Base-by-base conservation (phyloP, 2,888 invertebrate genomes). In the Lasioglossum pauxillum region DNA sequence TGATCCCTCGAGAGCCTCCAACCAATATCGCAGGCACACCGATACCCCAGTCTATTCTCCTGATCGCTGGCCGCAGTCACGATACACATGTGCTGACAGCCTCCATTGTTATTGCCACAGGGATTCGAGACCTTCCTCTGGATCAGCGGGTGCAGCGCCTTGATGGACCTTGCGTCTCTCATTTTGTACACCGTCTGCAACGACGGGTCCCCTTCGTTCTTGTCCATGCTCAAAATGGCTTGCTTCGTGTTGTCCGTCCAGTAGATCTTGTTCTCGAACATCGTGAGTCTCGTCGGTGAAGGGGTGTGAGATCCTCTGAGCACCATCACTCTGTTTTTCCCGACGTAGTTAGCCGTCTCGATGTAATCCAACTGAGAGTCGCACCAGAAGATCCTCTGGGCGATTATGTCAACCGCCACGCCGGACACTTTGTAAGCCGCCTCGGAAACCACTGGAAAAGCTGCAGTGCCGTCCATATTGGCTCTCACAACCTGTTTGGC, bases 351-450 rank as follows among this genome's bases (percentile, higher is more conserved):
- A 0, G 99, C 98, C 0, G 99, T 98, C 94, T 99, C 99, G 88
- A 99, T 98, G 94, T 99, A 98, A 95, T 99, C 99, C 79, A 99
- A 95, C 23, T 99, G 96, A 0, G 98, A 98, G 95, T 99, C 99
- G 93, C 99, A 99, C 99, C 99, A 99, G 95, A 98, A 99, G 12
- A 99, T 97, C 76, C 99, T 96, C 92, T 98, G 97, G 0, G 98
- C 97, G 41, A 98, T 97, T n/a, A 98, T 97, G 95, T 99, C 99
- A 0, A 99, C 97, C 0, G 99, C 97, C 16, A 99, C 97, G 5
- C 99, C 99, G 1, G 98, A 98, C 0, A 99, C 99, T 95, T 98
- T 98, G 95, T 99, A 98, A 0, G 99, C 98, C 0, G 99, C 99
- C 93, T 98, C 98, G 0, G 98, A 97, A 0, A 99, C 98, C 64